Conservation (phyloP, 2,888 invertebrate species). For the Chesias legatella region DNA sequence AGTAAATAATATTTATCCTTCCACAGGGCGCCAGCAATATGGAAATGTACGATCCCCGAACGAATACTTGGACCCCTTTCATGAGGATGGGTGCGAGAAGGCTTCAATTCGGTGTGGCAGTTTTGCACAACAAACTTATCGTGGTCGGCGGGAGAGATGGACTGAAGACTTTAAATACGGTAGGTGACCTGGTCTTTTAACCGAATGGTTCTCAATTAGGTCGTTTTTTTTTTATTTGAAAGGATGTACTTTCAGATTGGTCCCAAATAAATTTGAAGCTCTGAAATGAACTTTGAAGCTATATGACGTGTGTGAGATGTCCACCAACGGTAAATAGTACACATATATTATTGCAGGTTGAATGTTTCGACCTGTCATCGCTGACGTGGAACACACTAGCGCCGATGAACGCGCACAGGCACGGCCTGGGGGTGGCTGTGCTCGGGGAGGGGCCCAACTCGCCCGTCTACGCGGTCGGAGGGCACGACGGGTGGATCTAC, state of each 20-base stretch:
- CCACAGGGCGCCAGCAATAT: slow-evolving; percentile 92
- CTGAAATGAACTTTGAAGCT: too few species aligned
- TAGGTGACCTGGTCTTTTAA: slow-evolving; percentile 33
- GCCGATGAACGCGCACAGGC: slow-evolving; percentile 94
- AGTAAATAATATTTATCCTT: too few species aligned
- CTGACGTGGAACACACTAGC: slow-evolving; percentile 90
- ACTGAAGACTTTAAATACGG: slow-evolving; percentile 95
- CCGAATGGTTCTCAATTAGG: not conserved
- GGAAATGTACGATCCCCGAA: slow-evolving; percentile 92
- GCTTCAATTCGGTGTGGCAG: slow-evolving; percentile 94
- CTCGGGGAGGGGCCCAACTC: slow-evolving; percentile 85
- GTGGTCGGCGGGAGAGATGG: slow-evolving; percentile 96
- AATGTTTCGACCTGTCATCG: slow-evolving; percentile 91
- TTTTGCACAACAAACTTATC: slow-evolving; percentile 89
- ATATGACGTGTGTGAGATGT: too few species aligned
- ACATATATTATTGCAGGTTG: slow-evolving; percentile 74
- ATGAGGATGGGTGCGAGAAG: slow-evolving; percentile 89
- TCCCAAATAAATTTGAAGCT: too few species aligned
- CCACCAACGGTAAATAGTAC: too few species aligned
- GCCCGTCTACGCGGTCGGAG: slow-evolving; percentile 96
- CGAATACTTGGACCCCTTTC: slow-evolving; percentile 88
- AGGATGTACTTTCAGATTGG: too few species aligned
- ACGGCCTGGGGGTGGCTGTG: slow-evolving; percentile 89
- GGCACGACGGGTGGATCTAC: slow-evolving; percentile 98
- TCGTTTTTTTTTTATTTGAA: too few species aligned